Percentiles rank a stretch among this genome's conserved stretches.
These are phyloP conservation scores for Diaprepes abbreviatus DNA, from an alignment of 2,888 invertebrate genomes.

Conservation along the genomic window DNA sequence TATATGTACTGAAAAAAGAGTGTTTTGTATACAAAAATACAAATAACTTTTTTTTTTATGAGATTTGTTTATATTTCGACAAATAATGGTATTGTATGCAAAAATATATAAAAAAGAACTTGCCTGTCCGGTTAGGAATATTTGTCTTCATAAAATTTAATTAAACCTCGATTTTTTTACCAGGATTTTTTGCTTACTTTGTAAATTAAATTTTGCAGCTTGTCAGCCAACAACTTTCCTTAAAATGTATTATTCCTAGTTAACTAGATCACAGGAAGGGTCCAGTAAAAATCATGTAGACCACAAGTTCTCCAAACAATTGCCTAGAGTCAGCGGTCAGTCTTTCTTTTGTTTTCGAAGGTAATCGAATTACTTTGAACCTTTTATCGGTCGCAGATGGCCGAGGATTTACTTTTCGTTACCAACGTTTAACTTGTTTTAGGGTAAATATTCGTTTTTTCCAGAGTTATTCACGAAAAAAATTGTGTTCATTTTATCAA, in stretches of 20 bases:
- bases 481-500: background rate
- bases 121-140: no score
- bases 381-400: slow-evolving; percentile 45
- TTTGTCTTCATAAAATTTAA: no score
- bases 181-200: no score
- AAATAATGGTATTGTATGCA: no score
- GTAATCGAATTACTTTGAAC: slow-evolving; percentile 64
- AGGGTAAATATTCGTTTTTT: slow-evolving; percentile 14
- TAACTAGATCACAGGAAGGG: slow-evolving; percentile 23
- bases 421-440: slow-evolving; percentile 16
- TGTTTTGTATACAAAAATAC: no score
- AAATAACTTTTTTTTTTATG: no score
- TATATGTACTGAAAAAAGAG: no score
- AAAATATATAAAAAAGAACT: no score
- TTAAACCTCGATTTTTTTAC: background rate
- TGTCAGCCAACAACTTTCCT: background rate
- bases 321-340: slow-evolving; percentile 62
- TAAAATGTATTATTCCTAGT: background rate
- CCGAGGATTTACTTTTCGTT: slow-evolving; percentile 35
- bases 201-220: background rate
- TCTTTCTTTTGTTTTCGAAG: slow-evolving; percentile 61
- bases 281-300: slow-evolving; percentile 39
- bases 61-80: no score
- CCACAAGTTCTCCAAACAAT: slow-evolving; percentile 44
- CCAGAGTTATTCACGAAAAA: background rate